phyloP scores from a whole-genome alignment of 2,888 invertebrate genomes.

The Xestia xanthographa region DNA sequence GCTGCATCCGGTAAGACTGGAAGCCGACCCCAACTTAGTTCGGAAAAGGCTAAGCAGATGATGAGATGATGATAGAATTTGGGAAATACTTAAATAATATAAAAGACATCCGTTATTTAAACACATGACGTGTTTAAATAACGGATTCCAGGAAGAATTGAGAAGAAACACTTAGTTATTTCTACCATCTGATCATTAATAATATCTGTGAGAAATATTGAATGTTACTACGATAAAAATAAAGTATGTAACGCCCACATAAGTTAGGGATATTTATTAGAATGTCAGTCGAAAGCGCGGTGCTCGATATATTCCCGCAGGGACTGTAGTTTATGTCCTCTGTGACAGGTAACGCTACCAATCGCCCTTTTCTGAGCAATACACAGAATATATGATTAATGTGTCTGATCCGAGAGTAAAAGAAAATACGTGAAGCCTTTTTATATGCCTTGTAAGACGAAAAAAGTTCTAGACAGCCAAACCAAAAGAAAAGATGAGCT shows the following conservation, averaged over 20 bases:
- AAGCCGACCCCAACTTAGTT: too few relatives aligned
- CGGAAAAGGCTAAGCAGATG: too few relatives aligned
- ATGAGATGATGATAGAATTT: too few relatives aligned
- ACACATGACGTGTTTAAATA: too few relatives aligned
- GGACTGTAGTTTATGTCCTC: conserved; percentile 59
- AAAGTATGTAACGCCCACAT: conserved; percentile 45
- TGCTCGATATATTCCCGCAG: conserved; percentile 57
- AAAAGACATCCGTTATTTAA: background rate
- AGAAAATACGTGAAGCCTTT: conserved; percentile 28
- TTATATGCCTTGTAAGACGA: conserved; percentile 10
- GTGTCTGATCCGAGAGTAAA: conserved; percentile 46
- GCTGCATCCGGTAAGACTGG: too few relatives aligned
- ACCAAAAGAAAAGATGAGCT: background rate
- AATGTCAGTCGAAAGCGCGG: conserved; percentile 56
- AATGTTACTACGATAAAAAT: conserved; percentile 44
- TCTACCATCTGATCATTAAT: conserved; percentile 7
- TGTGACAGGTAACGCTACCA: conserved; percentile 61
- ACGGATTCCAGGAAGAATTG: too few relatives aligned
- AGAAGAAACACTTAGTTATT: background rate
- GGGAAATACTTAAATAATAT: background rate
- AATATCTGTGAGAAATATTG: conserved; percentile 21
- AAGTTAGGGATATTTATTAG: conserved; percentile 60
- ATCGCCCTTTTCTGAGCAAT: conserved; percentile 56
- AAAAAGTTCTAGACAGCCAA: background rate
- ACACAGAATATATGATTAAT: conserved; percentile 57